phyloP scores from a whole-genome alignment of 2,888 invertebrate species.

The Aleiodes testaceus region DNA sequence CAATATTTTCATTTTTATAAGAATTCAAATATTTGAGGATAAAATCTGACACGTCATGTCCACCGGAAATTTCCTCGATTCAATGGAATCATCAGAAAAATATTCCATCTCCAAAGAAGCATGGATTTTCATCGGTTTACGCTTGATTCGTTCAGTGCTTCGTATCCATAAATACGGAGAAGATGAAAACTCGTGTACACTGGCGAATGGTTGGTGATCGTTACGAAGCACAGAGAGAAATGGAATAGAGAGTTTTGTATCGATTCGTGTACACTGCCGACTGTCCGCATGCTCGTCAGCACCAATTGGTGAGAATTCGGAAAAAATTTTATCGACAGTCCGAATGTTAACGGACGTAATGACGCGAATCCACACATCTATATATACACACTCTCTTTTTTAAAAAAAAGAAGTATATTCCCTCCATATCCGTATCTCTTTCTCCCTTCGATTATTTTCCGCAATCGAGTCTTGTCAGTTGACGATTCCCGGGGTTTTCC shows the following conservation, averaged over 20 bases:
- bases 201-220: background rate
- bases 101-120: no score
- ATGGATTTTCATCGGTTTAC: no score
- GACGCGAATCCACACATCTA: conserved; percentile 45
- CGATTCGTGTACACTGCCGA: conserved; percentile 11
- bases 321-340: conserved; percentile 51
- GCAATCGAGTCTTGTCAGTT: conserved; percentile 39
- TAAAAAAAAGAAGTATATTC: background rate
- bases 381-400: background rate
- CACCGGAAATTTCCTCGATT: background rate
- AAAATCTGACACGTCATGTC: conserved; percentile 2
- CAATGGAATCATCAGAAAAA: no score
- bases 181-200: conserved; percentile 19
- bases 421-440: background rate
- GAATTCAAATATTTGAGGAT: background rate
- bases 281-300: conserved; percentile 37
- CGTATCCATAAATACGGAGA: conserved; percentile 12
- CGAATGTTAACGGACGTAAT: conserved; percentile 46
- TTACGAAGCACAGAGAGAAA: background rate
- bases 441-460: conserved; percentile 35
- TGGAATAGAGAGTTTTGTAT: conserved; percentile 24
- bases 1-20: background rate
- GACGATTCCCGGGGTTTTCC: background rate
- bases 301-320: conserved; percentile 42
- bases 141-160: background rate